Percentiles rank a stretch among this genome's conserved stretches.
Evolutionary conservation across 2,888 invertebrate species (phyloP).

Genomic region (Allophyes oxyacanthae): DNA sequence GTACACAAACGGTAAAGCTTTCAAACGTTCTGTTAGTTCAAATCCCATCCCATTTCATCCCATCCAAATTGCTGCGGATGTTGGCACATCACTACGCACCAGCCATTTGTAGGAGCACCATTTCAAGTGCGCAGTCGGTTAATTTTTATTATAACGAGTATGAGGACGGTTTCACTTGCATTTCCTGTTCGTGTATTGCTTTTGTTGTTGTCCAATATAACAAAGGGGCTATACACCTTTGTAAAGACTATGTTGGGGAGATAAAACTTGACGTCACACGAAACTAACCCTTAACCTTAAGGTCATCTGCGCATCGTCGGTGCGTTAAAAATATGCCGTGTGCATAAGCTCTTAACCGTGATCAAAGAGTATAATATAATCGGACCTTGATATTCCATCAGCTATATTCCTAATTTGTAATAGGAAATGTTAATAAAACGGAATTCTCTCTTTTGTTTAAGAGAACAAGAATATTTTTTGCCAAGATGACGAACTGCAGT

Average conservation of each 20-base stretch:
- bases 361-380: too few species aligned
- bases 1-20: slow-evolving; percentile 2
- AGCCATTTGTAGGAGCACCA: slow-evolving; percentile 44
- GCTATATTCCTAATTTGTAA: too few species aligned
- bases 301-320: too few species aligned
- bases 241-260: background rate
- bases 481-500: too few species aligned
- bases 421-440: too few species aligned
- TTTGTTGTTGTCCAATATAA: slow-evolving; percentile 9
- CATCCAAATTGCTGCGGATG: slow-evolving; percentile 34
- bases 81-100: slow-evolving; percentile 51
- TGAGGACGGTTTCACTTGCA: slow-evolving; percentile 40
- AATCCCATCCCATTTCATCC: slow-evolving; percentile 18
- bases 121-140: slow-evolving; percentile 48
- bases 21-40: slow-evolving; percentile 15
- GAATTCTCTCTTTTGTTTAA: too few species aligned
- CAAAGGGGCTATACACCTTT: slow-evolving; percentile 5
- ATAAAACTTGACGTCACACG: too few species aligned
- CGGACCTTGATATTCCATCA: too few species aligned
- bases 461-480: too few species aligned
- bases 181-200: slow-evolving; percentile 23
- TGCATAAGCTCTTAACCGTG: too few species aligned
- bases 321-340: too few species aligned
- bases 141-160: slow-evolving; percentile 56
- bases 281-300: too few species aligned